Base-by-base conservation (phyloP, 2,113 vertebrate genomes). In the Takifugu flavidus region DNA sequence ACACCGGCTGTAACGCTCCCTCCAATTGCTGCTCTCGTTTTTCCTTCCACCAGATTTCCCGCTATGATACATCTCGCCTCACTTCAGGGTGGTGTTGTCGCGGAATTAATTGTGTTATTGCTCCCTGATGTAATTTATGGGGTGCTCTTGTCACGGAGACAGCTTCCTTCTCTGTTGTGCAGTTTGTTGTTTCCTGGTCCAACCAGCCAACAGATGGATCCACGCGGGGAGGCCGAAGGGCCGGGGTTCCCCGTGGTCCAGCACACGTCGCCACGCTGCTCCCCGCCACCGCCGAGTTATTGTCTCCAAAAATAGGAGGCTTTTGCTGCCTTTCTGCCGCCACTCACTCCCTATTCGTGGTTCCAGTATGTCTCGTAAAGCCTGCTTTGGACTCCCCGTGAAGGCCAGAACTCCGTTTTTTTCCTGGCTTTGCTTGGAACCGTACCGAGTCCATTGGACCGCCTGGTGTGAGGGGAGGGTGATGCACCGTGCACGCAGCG, bases 71-170 rank as follows among this genome's bases (percentile, higher is more conserved):
- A 39, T 60, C 25, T 54, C 3, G 4, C 61, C n/a, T 72, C n/a
- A 5, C 52, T 62, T 64, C 43, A 47, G 46, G 39, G 34, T 29
- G 11, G 53, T 42, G 54, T 65, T 67, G 53, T 52, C 31, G 27
- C 26, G 13, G 47, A 59, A 70, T 56, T 60, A 31, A 20, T 27
- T 49, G 44, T 53, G 26, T 47, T 59, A 65, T 15, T 42, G 34
- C 15, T 39, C 34, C 34, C 34, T 39, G 34, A 39, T 64, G 20
- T 25, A 25, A 51, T 34, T 0, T 25, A 55, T 45, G 46, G 28
- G 13, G n/a, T 47, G 31, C 53, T 53, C 51, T 28, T n/a, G 26
- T 25, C 6, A 49, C 20, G 46, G 6, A 20, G 46, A n/a, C n/a
- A 3, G 47, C 47, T n/a, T 20, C 47, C 6, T 8, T n/a, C n/a